Evolutionary conservation across 2,113 vertebrate genomes (phyloP).

Genomic region (Sceloporus tristichus): DNA sequence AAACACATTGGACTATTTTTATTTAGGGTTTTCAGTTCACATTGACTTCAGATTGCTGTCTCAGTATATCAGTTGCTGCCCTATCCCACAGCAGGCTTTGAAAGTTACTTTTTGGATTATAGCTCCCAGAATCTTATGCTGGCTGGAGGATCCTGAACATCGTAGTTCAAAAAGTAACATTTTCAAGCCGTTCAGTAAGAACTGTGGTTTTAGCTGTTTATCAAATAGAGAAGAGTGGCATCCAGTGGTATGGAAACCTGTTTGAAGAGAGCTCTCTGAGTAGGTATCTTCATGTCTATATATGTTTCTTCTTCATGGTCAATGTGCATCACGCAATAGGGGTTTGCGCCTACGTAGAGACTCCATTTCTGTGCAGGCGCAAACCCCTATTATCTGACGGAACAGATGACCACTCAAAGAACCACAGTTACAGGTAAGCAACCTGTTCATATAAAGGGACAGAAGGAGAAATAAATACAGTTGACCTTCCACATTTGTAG

Average conservation of each 20-base stretch:
- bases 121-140: too few relatives aligned
- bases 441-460: neutral
- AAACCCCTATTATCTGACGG: too few relatives aligned
- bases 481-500: too few relatives aligned
- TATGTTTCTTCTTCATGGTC: neutral
- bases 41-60: neutral
- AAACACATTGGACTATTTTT: neutral
- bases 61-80: neutral
- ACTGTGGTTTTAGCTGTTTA: neutral
- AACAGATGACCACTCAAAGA: too few relatives aligned
- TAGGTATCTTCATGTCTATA: too few relatives aligned
- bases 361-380: too few relatives aligned
- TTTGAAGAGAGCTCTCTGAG: neutral
- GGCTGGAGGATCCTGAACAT: too few relatives aligned
- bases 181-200: neutral
- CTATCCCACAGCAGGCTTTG: neutral
- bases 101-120: neutral
- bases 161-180: too few relatives aligned
- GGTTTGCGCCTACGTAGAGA: too few relatives aligned
- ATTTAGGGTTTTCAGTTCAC: neutral
- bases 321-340: too few relatives aligned
- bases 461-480: neutral
- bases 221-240: neutral
- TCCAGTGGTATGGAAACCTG: neutral
- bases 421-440: too few relatives aligned